phyloP scores from a whole-genome alignment of 2,888 invertebrate genomes.

The Atrina japonica region DNA sequence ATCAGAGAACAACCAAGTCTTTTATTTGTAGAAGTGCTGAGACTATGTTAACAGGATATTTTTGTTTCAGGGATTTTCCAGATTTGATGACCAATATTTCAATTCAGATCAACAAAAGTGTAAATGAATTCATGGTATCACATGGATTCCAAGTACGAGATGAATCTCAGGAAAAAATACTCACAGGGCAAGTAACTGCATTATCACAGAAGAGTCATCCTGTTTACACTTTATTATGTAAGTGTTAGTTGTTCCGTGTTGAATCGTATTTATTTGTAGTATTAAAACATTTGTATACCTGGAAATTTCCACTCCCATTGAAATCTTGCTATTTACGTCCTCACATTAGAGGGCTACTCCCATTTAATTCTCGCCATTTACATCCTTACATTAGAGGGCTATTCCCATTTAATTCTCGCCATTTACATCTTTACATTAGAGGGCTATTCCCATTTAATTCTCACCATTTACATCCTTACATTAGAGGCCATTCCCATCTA shows the following conservation, averaged over 20 bases:
- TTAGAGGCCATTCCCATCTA: too few species aligned
- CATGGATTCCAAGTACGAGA: conserved; percentile 84
- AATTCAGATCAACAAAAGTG: conserved; percentile 88
- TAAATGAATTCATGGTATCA: conserved; percentile 85
- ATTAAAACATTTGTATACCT: too few species aligned
- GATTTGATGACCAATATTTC: conserved; percentile 81
- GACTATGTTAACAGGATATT: too few species aligned
- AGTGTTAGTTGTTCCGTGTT: conserved; percentile 83
- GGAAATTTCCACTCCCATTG: neutral
- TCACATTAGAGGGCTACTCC: too few species aligned
- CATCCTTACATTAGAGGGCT: too few species aligned
- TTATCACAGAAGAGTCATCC: conserved; percentile 86
- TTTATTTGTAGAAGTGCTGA: too few species aligned
- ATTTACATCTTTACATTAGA: too few species aligned
- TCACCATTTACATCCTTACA: too few species aligned
- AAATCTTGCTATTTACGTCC: too few species aligned
- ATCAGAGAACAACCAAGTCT: too few species aligned
- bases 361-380: neutral
- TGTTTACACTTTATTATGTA: conserved; percentile 89
- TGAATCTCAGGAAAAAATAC: conserved; percentile 84
- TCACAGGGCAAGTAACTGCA: conserved; percentile 85
- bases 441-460: too few species aligned
- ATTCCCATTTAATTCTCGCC: too few species aligned
- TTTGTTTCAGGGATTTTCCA: conserved; percentile 58
- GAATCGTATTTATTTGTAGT: neutral